These are phyloP conservation scores for Chrysopilus asiliformis DNA, from an alignment of 2,888 invertebrate genomes.

Conservation along the genomic window DNA sequence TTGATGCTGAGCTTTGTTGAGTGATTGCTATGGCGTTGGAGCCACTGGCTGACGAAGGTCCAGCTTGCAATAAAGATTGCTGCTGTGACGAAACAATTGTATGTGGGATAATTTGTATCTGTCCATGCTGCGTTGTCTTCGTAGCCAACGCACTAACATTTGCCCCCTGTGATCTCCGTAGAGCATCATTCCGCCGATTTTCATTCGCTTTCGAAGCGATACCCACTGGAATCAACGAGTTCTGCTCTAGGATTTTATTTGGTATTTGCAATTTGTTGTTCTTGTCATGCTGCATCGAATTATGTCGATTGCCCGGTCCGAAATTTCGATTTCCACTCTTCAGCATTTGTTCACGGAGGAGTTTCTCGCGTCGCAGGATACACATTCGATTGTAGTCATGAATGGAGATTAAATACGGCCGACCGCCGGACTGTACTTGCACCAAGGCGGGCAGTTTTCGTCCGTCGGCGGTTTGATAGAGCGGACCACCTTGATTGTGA, in stretches of 20 bases:
- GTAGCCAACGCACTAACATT: not conserved
- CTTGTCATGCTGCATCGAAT: slow-evolving; percentile 15
- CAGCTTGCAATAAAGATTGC: no score
- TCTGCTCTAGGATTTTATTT: slow-evolving; percentile 18
- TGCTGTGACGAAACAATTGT: slow-evolving; percentile 4
- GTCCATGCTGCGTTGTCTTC: not conserved
- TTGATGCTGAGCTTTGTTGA: not conserved
- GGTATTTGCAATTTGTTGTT: slow-evolving; percentile 14
- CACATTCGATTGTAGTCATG: slow-evolving; percentile 72
- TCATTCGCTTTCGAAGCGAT: not conserved
- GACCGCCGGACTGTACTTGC: slow-evolving; percentile 65
- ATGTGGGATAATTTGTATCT: slow-evolving; percentile 5
- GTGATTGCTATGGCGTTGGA: not conserved
- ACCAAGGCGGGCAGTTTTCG: slow-evolving; percentile 48
- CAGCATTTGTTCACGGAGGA: slow-evolving; percentile 45
- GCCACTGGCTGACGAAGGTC: no score
- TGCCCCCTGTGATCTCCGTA: not conserved
- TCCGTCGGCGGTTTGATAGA: slow-evolving; percentile 45
- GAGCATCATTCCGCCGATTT: not conserved
- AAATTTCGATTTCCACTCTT: slow-evolving; percentile 19
- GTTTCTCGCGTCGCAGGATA: slow-evolving; percentile 51
- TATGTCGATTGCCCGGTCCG: slow-evolving; percentile 9
- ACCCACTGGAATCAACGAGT: slow-evolving; percentile 15
- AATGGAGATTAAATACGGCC: slow-evolving; percentile 63
- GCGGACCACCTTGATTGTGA: slow-evolving; percentile 27